These are phyloP conservation scores for Drosophila fulvimacula DNA, from an alignment of 2,888 invertebrate genomes.

Conservation along the genomic window DNA sequence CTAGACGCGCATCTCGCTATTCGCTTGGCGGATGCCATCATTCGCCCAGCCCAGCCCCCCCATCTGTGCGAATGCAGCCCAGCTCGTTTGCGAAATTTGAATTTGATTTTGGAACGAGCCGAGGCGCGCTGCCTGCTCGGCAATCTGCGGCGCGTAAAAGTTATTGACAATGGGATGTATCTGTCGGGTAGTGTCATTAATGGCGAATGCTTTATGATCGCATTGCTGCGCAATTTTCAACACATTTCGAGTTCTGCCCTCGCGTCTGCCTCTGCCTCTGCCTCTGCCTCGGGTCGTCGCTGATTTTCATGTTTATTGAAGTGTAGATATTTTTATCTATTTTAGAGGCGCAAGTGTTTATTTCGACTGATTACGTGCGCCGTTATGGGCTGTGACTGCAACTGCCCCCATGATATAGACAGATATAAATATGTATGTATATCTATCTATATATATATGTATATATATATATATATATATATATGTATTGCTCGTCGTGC, in stretches of 20 bases:
- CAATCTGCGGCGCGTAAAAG: slow-evolving; percentile 80
- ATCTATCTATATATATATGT: neutral
- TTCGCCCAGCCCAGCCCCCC: slow-evolving; percentile 56
- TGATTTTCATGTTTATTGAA: slow-evolving; percentile 82
- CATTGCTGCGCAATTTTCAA: slow-evolving; percentile 79
- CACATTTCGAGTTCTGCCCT: slow-evolving; percentile 63
- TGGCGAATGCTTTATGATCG: slow-evolving; percentile 83
- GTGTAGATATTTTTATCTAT: slow-evolving; percentile 81
- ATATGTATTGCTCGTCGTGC: slow-evolving; percentile 7
- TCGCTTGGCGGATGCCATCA: slow-evolving; percentile 82
- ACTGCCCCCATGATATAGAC: slow-evolving; percentile 40
- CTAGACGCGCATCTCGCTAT: slow-evolving; percentile 42
- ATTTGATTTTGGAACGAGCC: slow-evolving; percentile 71
- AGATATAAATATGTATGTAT: neutral
- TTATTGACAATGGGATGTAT: slow-evolving; percentile 83
- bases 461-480: neutral
- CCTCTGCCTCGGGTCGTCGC: slow-evolving; percentile 34
- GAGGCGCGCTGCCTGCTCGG: slow-evolving; percentile 29
- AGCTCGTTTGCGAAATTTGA: slow-evolving; percentile 69
- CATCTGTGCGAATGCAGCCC: slow-evolving; percentile 24
- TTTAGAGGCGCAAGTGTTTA: slow-evolving; percentile 79
- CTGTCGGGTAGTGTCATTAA: slow-evolving; percentile 83
- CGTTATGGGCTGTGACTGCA: slow-evolving; percentile 23
- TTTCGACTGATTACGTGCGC: slow-evolving; percentile 75
- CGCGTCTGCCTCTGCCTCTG: slow-evolving; percentile 14